Evolutionary conservation across 2,888 invertebrate genomes (phyloP).

Genomic region (Drosophila mayaguana): DNA sequence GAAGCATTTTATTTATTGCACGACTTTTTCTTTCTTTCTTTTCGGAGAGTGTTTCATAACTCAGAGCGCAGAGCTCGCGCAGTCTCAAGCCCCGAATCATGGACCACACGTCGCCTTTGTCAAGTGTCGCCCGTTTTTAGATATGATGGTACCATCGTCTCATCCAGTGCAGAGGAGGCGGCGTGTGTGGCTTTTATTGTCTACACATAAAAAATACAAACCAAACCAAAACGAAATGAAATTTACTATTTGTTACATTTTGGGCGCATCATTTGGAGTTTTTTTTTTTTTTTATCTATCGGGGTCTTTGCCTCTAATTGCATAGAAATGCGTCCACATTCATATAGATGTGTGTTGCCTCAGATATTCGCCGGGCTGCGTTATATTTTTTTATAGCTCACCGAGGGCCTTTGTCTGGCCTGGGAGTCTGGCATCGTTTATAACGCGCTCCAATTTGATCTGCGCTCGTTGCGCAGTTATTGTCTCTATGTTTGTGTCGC

Average conservation of each 20-base stretch:
- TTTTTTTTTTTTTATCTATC: constrained; percentile 45
- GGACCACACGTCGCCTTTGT: constrained; percentile 76
- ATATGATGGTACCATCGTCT: constrained; percentile 70
- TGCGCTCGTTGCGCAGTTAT: constrained; percentile 14
- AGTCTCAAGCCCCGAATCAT: constrained; percentile 27
- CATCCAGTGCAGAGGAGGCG: constrained; percentile 10
- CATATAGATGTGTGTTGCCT: constrained; percentile 8
- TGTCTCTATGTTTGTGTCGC: constrained; percentile 11
- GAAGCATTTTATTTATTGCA: constrained; percentile 79
- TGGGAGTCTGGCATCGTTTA: constrained; percentile 20
- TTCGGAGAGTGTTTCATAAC: constrained; percentile 60
- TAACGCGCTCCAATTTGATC: constrained; percentile 18
- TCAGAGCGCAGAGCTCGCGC: constrained; percentile 37
- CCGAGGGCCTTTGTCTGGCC: constrained; percentile 41
- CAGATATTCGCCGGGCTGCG: constrained; percentile 27
- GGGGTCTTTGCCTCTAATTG: constrained; percentile 68
- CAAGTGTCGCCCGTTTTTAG: constrained; percentile 66
- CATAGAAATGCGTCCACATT: constrained; percentile 56
- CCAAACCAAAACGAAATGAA: constrained; percentile 48
- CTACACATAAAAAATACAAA: constrained; percentile 59
- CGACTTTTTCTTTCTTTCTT: constrained; percentile 61
- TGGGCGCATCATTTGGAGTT: constrained; percentile 52
- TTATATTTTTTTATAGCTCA: constrained; percentile 32
- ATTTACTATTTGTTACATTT: constrained; percentile 72
- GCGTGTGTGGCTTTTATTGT: constrained; percentile 76